Percentiles rank a stretch among this genome's conserved stretches.
phyloP scores from a whole-genome alignment of 1,140 invertebrate genomes.

The Brachionus calyciflorus region DNA sequence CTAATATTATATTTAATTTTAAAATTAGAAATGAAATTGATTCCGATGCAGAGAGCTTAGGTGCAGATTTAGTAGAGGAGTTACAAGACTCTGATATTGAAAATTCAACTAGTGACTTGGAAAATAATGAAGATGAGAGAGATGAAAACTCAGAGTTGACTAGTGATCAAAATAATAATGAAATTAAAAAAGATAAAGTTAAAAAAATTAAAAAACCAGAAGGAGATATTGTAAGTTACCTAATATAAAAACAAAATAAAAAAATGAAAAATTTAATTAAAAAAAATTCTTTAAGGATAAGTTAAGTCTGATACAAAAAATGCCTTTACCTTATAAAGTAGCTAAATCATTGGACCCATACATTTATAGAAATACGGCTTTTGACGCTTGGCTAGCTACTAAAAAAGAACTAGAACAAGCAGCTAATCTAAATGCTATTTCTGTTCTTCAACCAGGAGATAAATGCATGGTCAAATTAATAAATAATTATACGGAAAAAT shows the following conservation, averaged over 20 bases:
- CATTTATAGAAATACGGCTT: slow-evolving; percentile 42
- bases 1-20: too few species aligned
- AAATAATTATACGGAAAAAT: slow-evolving; percentile 34
- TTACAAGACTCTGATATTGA: not conserved
- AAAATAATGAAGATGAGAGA: not conserved
- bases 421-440: slow-evolving; percentile 28
- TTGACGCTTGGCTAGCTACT: slow-evolving; percentile 45
- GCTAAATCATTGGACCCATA: slow-evolving; percentile 42
- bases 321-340: slow-evolving; percentile 45
- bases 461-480: slow-evolving; percentile 43
- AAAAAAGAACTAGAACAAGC: slow-evolving; percentile 46
- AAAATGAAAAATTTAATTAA: not conserved
- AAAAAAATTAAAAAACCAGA: not conserved
- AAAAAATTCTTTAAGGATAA: not conserved
- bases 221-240: not conserved
- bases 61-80: not conserved
- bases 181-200: not conserved
- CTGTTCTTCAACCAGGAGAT: slow-evolving; percentile 29
- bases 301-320: slow-evolving; percentile 38
- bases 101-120: not conserved
- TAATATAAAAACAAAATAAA: not conserved
- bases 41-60: slow-evolving; percentile 1
- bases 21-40: slow-evolving; percentile 36
- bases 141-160: not conserved
- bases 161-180: slow-evolving; percentile 22